These are phyloP conservation scores for Mionectes olivaceus DNA, from an alignment of 2,797 vertebrate species.

Conservation along the genomic window DNA sequence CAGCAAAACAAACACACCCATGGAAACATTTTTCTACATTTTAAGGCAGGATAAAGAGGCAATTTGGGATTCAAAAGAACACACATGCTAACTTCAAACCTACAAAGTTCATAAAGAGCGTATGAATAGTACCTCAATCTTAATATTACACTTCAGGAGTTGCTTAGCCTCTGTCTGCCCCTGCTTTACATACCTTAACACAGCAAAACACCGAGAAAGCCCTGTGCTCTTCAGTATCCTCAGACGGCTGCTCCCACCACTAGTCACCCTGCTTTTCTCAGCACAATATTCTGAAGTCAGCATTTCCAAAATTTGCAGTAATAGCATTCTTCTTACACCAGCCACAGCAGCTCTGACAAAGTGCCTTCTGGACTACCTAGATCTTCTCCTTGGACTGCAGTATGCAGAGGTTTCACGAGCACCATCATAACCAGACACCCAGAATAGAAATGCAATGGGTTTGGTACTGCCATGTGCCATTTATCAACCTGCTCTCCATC, in stretches of 20 bases:
- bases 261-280: not conserved
- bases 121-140: not conserved
- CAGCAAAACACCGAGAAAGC: not conserved
- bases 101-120: rapidly evolving
- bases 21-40: not conserved
- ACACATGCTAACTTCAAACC: not conserved
- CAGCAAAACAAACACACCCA: not conserved
- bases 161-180: not conserved
- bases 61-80: not conserved
- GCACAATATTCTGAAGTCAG: not conserved
- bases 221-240: not conserved
- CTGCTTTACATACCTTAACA: not conserved
- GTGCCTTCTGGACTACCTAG: not conserved
- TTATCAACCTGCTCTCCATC: not conserved
- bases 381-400: not conserved
- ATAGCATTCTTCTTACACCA: not conserved
- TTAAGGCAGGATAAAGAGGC: not conserved
- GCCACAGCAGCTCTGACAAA: not conserved
- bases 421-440: not conserved
- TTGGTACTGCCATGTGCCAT: not conserved
- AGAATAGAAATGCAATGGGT: not conserved
- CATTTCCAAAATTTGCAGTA: not conserved
- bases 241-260: not conserved
- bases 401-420: not conserved
- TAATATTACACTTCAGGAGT: not conserved